Base-by-base conservation (phyloP, 2,797 vertebrate species). In the Gobionotothen gibberifrons region DNA sequence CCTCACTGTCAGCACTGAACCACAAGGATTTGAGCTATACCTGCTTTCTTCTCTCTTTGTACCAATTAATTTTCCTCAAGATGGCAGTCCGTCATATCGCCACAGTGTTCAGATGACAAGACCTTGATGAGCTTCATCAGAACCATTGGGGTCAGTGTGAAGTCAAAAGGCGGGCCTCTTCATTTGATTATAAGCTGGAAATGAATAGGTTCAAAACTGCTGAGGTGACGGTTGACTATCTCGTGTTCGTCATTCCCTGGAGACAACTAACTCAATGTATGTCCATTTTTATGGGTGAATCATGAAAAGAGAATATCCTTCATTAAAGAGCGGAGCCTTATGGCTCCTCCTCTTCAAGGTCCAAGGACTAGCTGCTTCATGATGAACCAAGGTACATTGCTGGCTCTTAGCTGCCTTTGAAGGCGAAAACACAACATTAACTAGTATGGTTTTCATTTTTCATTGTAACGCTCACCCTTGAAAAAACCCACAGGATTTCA, bases 251-350 rank as follows among this genome's bases (percentile, higher is more conserved):
- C 26, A 70, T 74, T 66, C 85, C 79, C 85, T 36, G 5, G 69
- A 87, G 82, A 83, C 79, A 67, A 60, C 36, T 60, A n/a, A 62
- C 40, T 68, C 58, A 70, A 56, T 13, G 21, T 22, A 58, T 54
- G 81, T 78, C 69, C 52, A 43, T 81, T 86, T 87, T 78, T 72
- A 90, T 75, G 52, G 67, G 43, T 73, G 69, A 64, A 68, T 81
- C 70, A 80, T 11, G 79, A 51, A 60, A 81, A 69, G 60, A 64
- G 71, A 65, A 82, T 54, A 74, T 40, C 40, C 44, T 76, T 71
- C 65, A 62, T 84, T 64, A 52, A 53, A 60, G 21, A 53, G 17
- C 29, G 40, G 13, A 17, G 58, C 11, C 7, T 9, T 5, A n/a
- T 10, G n/a, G 8, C 12, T 61, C 52, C 59, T 57, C 59, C 17